These are phyloP conservation scores for Charanyca ferruginea DNA, from an alignment of 2,888 invertebrate species.

Conservation along the genomic window DNA sequence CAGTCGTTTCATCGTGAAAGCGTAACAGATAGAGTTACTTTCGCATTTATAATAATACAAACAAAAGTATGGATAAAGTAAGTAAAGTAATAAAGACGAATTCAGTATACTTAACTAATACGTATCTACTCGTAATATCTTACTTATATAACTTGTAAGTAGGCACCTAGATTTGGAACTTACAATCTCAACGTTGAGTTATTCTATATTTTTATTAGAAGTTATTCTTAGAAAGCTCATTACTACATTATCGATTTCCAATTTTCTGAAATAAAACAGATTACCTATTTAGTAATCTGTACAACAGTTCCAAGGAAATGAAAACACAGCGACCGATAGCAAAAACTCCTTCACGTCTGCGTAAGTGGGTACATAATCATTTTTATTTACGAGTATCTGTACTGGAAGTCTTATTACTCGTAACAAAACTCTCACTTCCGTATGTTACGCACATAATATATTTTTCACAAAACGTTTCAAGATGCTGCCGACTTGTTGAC, in stretches of 20 bases:
- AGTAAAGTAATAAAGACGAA: too few species aligned
- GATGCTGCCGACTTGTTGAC: conserved; percentile 45
- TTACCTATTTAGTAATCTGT: too few species aligned
- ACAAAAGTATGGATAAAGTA: too few species aligned
- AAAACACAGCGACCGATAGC: conserved; percentile 1
- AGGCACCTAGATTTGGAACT: not conserved
- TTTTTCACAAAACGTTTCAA: conserved; percentile 47
- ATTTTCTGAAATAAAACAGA: too few species aligned
- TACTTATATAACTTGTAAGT: too few species aligned
- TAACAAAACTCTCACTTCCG: conserved; percentile 24
- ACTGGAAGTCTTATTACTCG: conserved; percentile 22
- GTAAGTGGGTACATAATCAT: not conserved
- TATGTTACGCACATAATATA: conserved; percentile 36
- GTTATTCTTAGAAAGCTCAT: not conserved
- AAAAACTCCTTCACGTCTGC: not conserved
- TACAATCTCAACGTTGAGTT: not conserved
- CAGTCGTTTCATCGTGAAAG: too few species aligned
- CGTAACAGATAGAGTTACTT: too few species aligned
- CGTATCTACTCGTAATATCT: too few species aligned
- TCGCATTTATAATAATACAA: too few species aligned
- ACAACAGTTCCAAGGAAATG: not conserved
- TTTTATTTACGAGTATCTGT: conserved; percentile 15
- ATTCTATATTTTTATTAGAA: not conserved
- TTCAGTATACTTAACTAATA: too few species aligned
- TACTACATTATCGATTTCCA: too few species aligned